phyloP scores from a whole-genome alignment of 2,797 vertebrate genomes.

The Artibeus jamaicensis region DNA sequence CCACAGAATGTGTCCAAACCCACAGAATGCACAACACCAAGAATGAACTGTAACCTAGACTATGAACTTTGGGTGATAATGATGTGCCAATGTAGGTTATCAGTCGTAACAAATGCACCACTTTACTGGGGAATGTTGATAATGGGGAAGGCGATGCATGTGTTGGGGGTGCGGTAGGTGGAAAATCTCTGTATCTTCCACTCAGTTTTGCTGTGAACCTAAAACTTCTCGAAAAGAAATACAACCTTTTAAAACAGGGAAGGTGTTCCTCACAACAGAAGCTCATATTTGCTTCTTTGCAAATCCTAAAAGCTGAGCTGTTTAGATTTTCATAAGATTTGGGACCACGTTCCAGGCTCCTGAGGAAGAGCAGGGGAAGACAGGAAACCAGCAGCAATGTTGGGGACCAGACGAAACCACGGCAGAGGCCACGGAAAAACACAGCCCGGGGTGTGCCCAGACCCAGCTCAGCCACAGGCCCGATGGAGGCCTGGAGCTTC shows the following conservation, averaged over 20 bases:
- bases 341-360: neutral
- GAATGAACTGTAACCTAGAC: too few species aligned
- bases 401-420: neutral
- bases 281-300: neutral
- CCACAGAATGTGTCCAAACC: neutral
- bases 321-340: neutral
- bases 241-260: neutral
- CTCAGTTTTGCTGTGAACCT: neutral
- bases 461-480: neutral
- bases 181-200: neutral
- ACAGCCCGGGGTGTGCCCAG: neutral
- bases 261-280: neutral
- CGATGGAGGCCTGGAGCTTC: neutral
- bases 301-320: neutral
- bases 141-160: neutral
- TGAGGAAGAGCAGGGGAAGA: neutral
- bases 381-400: neutral
- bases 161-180: too few species aligned
- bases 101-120: neutral
- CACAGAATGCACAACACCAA: neutral
- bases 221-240: neutral
- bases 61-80: neutral
- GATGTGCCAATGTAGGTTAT: neutral
- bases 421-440: neutral
- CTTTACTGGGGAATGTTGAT: neutral